These are phyloP conservation scores for Lerema accius DNA, from an alignment of 1,140 invertebrate genomes.

Conservation along the genomic window DNA sequence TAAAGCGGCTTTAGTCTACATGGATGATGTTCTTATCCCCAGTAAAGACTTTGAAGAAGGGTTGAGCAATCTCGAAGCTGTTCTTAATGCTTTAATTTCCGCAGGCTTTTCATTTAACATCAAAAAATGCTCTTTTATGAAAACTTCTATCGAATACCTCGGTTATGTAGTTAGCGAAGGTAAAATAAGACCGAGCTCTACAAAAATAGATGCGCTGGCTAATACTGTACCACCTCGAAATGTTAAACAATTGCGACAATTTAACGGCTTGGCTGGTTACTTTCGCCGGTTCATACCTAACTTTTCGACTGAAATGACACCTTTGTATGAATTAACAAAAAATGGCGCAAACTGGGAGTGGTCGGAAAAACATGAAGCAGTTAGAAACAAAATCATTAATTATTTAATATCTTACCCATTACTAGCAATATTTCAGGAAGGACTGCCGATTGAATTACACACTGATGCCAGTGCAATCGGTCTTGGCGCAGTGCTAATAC, in stretches of 20 bases:
- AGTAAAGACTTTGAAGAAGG: not conserved
- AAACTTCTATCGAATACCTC: slow-evolving; percentile 17
- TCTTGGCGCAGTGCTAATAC: slow-evolving; percentile 4
- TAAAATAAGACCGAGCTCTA: not conserved
- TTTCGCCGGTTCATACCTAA: not conserved
- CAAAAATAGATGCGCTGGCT: not conserved
- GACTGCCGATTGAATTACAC: slow-evolving; percentile 3
- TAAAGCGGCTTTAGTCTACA: slow-evolving; percentile 16
- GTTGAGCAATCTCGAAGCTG: not conserved
- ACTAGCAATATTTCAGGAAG: slow-evolving; percentile 16
- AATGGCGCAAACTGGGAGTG: slow-evolving; percentile 26
- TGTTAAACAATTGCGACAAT: not conserved
- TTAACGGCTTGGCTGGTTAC: not conserved
- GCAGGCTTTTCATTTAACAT: slow-evolving; percentile 38
- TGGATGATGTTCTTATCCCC: slow-evolving; percentile 22
- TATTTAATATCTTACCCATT: slow-evolving; percentile 35
- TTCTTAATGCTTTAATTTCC: slow-evolving; percentile 11
- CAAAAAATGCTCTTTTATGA: slow-evolving; percentile 38
- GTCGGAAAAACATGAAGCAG: slow-evolving; percentile 10
- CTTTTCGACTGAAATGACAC: slow-evolving; percentile 9
- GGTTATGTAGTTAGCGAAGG: slow-evolving; percentile 32
- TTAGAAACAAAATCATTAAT: slow-evolving; percentile 34
- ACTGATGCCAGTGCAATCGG: not conserved
- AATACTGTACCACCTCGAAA: not conserved
- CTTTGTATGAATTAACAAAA: slow-evolving; percentile 29